A percentile compares a stretch with the other conserved stretches of the same genome.
phyloP scores from a whole-genome alignment of 2,113 vertebrate genomes.

The Pongo abelii region DNA sequence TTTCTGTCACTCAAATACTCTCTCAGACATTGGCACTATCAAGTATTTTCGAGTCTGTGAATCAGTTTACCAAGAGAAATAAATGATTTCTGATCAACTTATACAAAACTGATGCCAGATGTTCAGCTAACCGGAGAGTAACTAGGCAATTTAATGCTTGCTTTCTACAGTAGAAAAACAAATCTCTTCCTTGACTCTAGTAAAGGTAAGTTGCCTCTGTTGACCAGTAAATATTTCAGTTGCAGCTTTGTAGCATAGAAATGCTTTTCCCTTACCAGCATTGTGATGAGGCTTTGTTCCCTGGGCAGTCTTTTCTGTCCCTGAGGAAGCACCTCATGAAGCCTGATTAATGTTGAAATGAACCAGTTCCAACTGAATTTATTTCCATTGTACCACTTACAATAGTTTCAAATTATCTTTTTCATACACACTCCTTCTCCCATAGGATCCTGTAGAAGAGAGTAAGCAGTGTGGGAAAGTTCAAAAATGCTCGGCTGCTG shows the following conservation, averaged over 20 bases:
- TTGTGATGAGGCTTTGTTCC: neutral
- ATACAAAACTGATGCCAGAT: neutral
- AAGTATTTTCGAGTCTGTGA: neutral
- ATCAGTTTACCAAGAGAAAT: neutral
- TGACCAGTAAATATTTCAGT: neutral
- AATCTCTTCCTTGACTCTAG: neutral
- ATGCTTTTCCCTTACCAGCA: neutral
- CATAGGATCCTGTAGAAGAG: neutral
- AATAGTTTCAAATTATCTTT: slow-evolving; percentile 59
- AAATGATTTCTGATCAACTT: neutral
- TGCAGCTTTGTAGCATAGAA: neutral
- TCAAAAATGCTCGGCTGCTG: neutral
- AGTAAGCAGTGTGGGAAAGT: neutral
- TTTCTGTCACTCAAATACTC: neutral
- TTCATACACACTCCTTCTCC: neutral
- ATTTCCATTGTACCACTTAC: slow-evolving; percentile 59
- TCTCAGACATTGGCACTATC: neutral
- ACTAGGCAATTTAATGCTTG: neutral
- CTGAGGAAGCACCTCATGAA: neutral
- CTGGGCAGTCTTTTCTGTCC: neutral
- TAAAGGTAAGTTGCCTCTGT: neutral
- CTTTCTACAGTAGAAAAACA: neutral
- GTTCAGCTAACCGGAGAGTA: neutral
- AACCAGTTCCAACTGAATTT: slow-evolving; percentile 42
- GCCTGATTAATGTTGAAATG: neutral